Evolutionary conservation across 1,140 invertebrate genomes (phyloP), one percentile per base, ranked within the genome.

Genomic region (Drosophila jambulina): DNA sequence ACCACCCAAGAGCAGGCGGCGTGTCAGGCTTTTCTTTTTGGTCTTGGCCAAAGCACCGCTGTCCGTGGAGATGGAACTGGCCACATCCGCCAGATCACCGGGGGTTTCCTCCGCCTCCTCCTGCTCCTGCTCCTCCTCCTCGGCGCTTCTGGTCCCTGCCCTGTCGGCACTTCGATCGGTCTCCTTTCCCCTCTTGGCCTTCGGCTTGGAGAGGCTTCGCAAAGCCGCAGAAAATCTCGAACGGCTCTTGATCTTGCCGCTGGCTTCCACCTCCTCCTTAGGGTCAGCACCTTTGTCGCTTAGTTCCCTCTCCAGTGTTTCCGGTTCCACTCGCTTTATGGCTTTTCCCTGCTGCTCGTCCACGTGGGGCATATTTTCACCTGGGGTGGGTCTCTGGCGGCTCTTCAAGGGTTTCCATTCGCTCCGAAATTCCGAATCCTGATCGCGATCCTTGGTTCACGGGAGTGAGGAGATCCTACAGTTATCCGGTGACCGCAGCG

Each of bases 171-270:
- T 76, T 68, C 62, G 59, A 29, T 60, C 63, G 21, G 13, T 4
- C 38, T 79, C 49, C 42, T 62, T 70, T 7, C 58, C 68, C 58
- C 79, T 91, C 17, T 92, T 91, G 46, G 61, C 17, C 19, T 80
- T 90, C 6, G 54, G 21, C 56, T 80, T 84, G 45, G 91, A 91
- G 23, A 92, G 72, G 53, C 91, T 92, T 34, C 90, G 82, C 40
- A 92, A 70, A 42, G 91, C 91, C n/a, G 91, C 64, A 7, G 91
- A 86, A 56, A 92, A 92, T 36, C 91, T 79, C 27, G 91, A 92
- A 56, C 91, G 90, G 59, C 81, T 53, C 38, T 91, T 92, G n/a
- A 80, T 48, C 54, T 88, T 76, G 21, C 46, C 40, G 62, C 53
- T 68, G 36, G 51, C 72, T 21, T 62, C 25, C 17, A 43, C 48